Evolutionary conservation across 2,797 vertebrate species (phyloP).

Genomic region (Tragopan temminckii): DNA sequence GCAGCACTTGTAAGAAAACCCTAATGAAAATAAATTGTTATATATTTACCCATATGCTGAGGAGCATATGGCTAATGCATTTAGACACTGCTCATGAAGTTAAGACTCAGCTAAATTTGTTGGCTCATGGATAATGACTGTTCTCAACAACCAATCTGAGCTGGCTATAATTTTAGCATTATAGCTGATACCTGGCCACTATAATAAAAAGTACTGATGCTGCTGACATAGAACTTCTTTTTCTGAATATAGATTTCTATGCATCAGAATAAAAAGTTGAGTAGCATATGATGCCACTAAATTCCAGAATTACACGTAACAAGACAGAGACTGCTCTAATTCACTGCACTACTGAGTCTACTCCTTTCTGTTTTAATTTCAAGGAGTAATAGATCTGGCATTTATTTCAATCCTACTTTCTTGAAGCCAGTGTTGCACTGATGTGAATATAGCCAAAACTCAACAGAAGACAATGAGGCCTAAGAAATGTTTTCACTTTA

Average conservation of each 20-base stretch:
- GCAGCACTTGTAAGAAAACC: slow-evolving; percentile 59
- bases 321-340: background rate
- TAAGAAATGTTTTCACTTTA: background rate
- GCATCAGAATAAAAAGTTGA: background rate
- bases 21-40: slow-evolving; percentile 80
- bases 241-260: background rate
- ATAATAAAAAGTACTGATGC: background rate
- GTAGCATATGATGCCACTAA: background rate
- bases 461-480: background rate
- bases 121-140: slow-evolving; percentile 68
- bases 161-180: slow-evolving; percentile 41
- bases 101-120: slow-evolving; percentile 74
- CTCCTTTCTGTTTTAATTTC: background rate
- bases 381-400: background rate
- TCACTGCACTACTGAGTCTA: background rate
- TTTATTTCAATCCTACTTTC: background rate
- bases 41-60: slow-evolving; percentile 78
- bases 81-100: slow-evolving; percentile 77
- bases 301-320: background rate
- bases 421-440: background rate
- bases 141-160: slow-evolving; percentile 44
- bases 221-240: background rate
- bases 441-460: background rate
- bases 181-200: slow-evolving; percentile 38
- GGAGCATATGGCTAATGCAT: slow-evolving; percentile 77